A percentile compares a stretch with the other conserved stretches of the same genome.
phyloP scores from a whole-genome alignment of 2,113 vertebrate genomes.

The Empidonax alnorum region DNA sequence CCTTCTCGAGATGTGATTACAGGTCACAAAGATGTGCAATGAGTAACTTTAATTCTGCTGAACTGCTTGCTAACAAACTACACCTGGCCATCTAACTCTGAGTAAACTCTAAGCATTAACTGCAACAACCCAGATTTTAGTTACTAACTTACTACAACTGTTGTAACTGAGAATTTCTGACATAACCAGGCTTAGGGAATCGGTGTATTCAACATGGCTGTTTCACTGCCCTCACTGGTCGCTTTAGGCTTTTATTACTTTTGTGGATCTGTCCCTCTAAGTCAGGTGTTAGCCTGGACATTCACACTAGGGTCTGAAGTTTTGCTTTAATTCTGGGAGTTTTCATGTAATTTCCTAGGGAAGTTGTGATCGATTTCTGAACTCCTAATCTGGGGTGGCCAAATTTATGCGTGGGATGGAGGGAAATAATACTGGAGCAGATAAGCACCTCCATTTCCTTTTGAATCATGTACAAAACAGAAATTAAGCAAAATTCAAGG shows the following conservation, averaged over 20 bases:
- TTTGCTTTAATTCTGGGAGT: not conserved
- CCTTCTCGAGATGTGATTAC: not conserved
- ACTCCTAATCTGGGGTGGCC: not conserved
- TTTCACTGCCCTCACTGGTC: not conserved
- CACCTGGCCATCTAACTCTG: not conserved
- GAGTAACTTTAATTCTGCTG: not conserved
- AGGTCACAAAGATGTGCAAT: not conserved
- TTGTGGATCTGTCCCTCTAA: conserved; percentile 5
- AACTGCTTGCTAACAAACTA: not conserved
- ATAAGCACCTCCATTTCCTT: not conserved
- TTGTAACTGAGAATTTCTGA: not conserved
- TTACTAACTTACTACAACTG: not conserved
- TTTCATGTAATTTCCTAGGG: not conserved
- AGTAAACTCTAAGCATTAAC: not conserved
- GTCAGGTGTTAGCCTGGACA: not conserved
- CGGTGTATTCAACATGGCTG: rapidly evolving
- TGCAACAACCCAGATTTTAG: not conserved
- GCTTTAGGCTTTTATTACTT: not conserved
- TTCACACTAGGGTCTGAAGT: not conserved
- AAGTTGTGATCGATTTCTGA: not conserved
- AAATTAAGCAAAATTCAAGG: not conserved
- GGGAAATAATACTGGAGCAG: not conserved
- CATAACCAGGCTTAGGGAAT: not conserved
- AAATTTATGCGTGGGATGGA: rapidly evolving
- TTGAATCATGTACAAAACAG: not conserved